Evolutionary conservation across 2,113 vertebrate genomes (phyloP).

Genomic region (Meriones unguiculatus): DNA sequence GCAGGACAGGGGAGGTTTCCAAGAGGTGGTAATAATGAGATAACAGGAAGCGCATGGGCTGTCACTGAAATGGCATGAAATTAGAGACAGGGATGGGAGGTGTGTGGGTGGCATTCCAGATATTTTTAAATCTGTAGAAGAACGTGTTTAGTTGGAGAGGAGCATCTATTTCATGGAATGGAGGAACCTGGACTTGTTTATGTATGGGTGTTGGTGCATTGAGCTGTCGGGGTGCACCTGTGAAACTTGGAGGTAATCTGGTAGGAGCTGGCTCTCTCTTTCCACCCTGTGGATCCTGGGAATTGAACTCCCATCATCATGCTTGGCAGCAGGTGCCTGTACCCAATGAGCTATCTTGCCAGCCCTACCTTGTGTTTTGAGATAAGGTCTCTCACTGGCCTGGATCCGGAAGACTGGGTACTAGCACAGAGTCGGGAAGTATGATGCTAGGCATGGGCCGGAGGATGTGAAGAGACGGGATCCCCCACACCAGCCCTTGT

Average conservation of each 20-base stretch:
- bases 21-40: slow-evolving; percentile 10
- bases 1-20: slow-evolving; percentile 3
- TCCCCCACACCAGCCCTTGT: not conserved
- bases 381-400: not conserved
- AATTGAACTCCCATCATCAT: not conserved
- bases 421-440: not conserved
- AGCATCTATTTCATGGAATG: not conserved
- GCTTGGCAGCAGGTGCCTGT: not conserved
- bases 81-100: not conserved
- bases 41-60: not conserved
- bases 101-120: not conserved
- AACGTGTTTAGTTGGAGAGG: not conserved
- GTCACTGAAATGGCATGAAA: not conserved
- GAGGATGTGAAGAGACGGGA: not conserved
- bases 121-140: not conserved
- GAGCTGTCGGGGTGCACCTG: not conserved
- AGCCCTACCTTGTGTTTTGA: not conserved
- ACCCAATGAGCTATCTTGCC: not conserved
- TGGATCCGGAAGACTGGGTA: not conserved
- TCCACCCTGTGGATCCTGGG: not conserved
- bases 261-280: not conserved
- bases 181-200: not conserved
- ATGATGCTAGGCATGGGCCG: not conserved
- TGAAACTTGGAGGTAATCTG: not conserved
- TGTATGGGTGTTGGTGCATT: not conserved